phyloP scores from a whole-genome alignment of 2,888 invertebrate genomes.

The Podotricha telesiphe region DNA sequence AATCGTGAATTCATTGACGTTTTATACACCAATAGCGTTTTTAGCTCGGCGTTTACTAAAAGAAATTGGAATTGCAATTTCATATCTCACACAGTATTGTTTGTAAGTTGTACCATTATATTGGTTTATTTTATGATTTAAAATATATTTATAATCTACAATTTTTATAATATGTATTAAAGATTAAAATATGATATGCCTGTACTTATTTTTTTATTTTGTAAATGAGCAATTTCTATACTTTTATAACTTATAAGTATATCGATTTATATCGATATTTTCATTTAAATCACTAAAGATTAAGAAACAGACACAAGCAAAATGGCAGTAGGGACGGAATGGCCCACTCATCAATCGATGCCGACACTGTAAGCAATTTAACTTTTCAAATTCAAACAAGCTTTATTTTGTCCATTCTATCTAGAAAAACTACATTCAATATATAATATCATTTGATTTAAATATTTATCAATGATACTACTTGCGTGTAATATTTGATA shows the following conservation, averaged over 20 bases:
- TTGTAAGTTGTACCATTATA: too few species aligned
- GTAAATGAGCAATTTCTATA: too few species aligned
- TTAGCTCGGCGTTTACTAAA: not conserved
- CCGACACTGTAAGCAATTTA: conserved; percentile 23
- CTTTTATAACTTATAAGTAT: not conserved
- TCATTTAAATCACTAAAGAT: not conserved
- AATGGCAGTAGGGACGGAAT: conserved; percentile 15
- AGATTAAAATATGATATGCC: not conserved
- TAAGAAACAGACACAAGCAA: conserved; percentile 14
- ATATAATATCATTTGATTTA: not conserved
- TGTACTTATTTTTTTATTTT: not conserved
- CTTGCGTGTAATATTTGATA: not conserved
- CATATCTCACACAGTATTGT: not conserved
- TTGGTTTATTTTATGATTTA: not conserved
- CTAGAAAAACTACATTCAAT: not conserved
- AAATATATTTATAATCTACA: not conserved
- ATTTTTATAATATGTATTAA: not conserved
- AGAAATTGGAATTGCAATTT: conserved; percentile 8
- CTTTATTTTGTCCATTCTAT: conserved; percentile 22
- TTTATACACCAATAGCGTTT: not conserved
- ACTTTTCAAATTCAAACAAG: conserved; percentile 28
- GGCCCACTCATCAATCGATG: conserved; percentile 22
- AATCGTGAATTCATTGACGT: conserved; percentile 6
- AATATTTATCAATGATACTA: not conserved
- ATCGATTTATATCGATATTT: conserved; percentile 6